A percentile compares a stretch with the other conserved stretches of the same genome.
These are phyloP conservation scores for Steinernema khuongi DNA, from an alignment of 1,140 invertebrate species.

Conservation along the genomic window DNA sequence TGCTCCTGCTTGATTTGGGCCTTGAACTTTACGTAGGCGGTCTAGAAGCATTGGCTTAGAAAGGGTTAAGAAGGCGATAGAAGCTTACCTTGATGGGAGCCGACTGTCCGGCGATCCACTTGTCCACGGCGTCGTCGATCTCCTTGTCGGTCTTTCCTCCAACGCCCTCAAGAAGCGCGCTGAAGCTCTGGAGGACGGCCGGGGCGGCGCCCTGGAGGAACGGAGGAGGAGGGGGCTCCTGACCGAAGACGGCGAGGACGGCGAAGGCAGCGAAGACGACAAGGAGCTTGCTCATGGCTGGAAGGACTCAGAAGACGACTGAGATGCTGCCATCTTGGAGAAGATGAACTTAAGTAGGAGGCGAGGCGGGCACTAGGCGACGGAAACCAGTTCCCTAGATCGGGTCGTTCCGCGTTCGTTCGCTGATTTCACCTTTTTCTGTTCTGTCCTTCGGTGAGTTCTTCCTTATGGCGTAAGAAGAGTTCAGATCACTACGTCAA, in stretches of 20 bases:
- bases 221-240: constrained; percentile 33
- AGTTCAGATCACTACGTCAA: background rate
- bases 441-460: background rate
- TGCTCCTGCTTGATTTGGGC: constrained; percentile 40
- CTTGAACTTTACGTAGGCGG: constrained; percentile 18
- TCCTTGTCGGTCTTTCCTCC: constrained; percentile 40
- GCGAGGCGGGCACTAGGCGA: background rate
- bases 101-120: constrained; percentile 40
- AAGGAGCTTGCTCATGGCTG: constrained; percentile 30
- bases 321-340: background rate
- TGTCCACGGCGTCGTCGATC: constrained; percentile 42
- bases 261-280: constrained; percentile 31
- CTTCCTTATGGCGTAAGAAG: background rate
- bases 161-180: constrained; percentile 27
- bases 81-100: constrained; percentile 38
- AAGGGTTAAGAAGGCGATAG: background rate
- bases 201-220: constrained; percentile 42
- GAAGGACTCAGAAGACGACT: background rate
- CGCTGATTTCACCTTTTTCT: no score
- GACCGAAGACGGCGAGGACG: constrained; percentile 36
- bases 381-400: background rate
- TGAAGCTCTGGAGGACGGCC: constrained; percentile 30
- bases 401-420: constrained; percentile 5
- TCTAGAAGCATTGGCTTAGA: background rate
- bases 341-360: background rate